A percentile compares a stretch with the other conserved stretches of the same genome.
Evolutionary conservation across 1,140 invertebrate species (phyloP).

Genomic region (Marisa cornuarietis): DNA sequence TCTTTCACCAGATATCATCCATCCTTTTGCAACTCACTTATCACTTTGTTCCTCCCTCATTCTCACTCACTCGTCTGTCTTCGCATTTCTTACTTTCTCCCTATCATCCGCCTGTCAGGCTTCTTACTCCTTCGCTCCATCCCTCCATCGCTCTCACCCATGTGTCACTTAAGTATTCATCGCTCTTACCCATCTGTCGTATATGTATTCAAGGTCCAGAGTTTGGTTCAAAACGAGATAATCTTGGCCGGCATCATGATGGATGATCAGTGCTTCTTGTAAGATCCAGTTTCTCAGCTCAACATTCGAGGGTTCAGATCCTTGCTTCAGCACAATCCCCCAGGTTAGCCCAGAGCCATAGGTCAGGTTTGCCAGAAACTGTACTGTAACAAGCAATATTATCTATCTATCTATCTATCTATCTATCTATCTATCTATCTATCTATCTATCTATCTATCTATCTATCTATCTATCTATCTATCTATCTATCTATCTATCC

Average conservation of each 20-base stretch:
- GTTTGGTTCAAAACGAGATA: neutral
- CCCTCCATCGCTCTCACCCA: no score
- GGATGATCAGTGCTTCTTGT: neutral
- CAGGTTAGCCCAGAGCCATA: neutral
- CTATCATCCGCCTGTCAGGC: neutral
- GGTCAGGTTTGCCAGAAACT: neutral
- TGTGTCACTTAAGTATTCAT: neutral
- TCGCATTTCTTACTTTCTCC: neutral
- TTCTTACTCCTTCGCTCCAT: neutral
- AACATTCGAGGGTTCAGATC: no score
- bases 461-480: no score
- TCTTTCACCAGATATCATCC: neutral
- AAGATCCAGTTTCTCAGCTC: neutral
- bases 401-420: no score
- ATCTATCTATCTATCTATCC: no score
- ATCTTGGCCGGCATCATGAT: neutral
- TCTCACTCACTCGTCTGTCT: neutral
- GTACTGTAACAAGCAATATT: no score
- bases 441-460: no score
- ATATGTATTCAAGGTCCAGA: constrained; percentile 73
- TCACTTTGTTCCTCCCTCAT: neutral
- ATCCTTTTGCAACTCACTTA: no score
- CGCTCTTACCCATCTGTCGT: constrained; percentile 9
- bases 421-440: no score
- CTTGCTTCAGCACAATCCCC: neutral